Evolutionary conservation across 2,113 vertebrate species (phyloP).

Genomic region (Chlamydotis undulata): DNA sequence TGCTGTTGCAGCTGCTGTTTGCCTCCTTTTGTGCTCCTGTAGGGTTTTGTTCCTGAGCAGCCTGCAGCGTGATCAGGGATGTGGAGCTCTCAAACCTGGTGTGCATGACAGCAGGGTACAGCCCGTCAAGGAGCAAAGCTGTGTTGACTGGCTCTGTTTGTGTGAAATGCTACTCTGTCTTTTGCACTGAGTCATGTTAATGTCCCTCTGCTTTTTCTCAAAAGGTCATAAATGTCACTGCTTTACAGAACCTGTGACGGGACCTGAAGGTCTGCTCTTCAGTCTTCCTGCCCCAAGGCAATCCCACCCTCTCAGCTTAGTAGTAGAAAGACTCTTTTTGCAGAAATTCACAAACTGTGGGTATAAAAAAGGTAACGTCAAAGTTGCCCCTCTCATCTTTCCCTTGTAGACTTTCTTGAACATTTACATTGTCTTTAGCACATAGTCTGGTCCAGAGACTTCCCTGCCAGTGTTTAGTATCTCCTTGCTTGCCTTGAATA

Average conservation of each 20-base stretch:
- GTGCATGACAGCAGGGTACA: not conserved
- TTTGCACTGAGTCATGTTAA: not conserved
- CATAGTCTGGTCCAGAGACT: not conserved
- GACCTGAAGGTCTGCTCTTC: not conserved
- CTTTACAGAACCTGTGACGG: not conserved
- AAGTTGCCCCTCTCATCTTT: not conserved
- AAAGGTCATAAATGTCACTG: not conserved
- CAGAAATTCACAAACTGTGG: not conserved
- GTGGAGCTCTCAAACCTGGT: not conserved
- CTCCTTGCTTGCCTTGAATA: not conserved
- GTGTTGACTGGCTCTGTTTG: not conserved
- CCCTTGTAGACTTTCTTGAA: not conserved
- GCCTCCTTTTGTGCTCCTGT: not conserved
- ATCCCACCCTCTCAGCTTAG: not conserved
- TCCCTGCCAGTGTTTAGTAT: not conserved
- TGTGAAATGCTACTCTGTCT: not conserved
- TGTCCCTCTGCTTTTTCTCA: not conserved
- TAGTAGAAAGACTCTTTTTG: not conserved
- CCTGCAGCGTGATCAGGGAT: too few relatives aligned
- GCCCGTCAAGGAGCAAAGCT: not conserved
- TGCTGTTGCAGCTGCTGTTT: not conserved
- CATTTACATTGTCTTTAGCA: not conserved
- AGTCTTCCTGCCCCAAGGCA: not conserved
- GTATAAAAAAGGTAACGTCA: fast-evolving
- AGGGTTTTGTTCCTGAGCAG: not conserved